Conservation (phyloP, 2,113 vertebrate species). For the Geococcyx californianus region DNA sequence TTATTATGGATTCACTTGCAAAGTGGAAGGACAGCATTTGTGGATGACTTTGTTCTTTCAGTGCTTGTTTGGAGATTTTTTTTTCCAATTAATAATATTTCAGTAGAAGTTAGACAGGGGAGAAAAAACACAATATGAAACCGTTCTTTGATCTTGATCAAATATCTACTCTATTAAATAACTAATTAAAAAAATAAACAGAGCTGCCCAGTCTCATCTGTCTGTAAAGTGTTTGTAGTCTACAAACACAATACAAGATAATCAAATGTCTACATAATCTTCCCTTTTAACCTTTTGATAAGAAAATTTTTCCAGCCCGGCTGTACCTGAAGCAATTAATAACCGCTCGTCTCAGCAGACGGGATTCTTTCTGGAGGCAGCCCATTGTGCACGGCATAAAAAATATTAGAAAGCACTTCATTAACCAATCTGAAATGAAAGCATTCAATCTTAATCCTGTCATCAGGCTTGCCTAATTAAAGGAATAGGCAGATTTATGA, state of each 20-base stretch:
- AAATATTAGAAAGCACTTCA: conserved; percentile 12
- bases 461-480: conserved; percentile 60
- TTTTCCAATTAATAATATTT: background rate
- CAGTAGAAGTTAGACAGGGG: background rate
- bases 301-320: background rate
- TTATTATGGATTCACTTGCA: rapidly evolving
- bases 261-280: background rate
- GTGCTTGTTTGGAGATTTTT: background rate
- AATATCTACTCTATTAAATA: conserved; percentile 3
- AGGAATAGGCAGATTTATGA: conserved; percentile 63
- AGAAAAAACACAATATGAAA: background rate
- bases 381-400: background rate
- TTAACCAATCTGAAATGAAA: conserved; percentile 44
- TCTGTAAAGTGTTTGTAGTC: background rate
- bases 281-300: background rate
- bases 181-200: background rate
- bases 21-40: background rate
- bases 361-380: background rate
- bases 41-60: background rate
- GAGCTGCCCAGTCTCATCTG: background rate
- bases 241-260: background rate
- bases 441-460: conserved; percentile 56
- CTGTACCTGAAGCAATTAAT: background rate
- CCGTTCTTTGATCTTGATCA: background rate
- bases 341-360: background rate